Percentiles rank a stretch among this genome's conserved stretches.
phyloP scores from a whole-genome alignment of 2,113 vertebrate genomes.

The Erythrocercus mccallii region DNA sequence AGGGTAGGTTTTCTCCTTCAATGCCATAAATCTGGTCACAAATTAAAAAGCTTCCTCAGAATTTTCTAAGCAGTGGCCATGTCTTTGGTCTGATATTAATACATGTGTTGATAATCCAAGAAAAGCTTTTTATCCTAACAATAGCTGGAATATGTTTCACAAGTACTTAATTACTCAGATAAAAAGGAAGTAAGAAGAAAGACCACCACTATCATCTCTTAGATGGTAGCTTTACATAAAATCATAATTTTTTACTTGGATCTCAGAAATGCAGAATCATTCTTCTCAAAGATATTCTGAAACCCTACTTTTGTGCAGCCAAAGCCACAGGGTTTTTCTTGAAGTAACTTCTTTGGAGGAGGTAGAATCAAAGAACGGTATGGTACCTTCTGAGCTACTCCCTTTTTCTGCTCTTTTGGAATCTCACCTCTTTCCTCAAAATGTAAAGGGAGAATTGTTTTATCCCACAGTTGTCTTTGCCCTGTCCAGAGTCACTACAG shows the following conservation, averaged over 20 bases:
- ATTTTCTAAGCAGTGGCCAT: background rate
- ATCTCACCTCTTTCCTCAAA: background rate
- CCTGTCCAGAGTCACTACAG: background rate
- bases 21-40: background rate
- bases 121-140: background rate
- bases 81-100: background rate
- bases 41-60: background rate
- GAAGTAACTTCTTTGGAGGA: background rate
- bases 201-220: background rate
- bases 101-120: background rate
- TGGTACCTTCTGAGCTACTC: background rate
- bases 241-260: background rate
- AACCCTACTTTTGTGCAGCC: background rate
- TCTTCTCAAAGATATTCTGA: background rate
- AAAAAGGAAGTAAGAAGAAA: background rate
- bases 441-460: background rate
- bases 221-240: background rate
- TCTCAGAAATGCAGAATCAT: background rate
- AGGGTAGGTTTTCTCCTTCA: background rate
- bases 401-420: background rate
- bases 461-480: background rate
- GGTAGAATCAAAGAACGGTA: background rate
- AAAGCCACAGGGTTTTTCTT: background rate
- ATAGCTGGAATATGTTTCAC: background rate
- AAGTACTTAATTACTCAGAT: background rate